Conservation (phyloP, 2,797 vertebrate species). For the Salarias fasciatus region DNA sequence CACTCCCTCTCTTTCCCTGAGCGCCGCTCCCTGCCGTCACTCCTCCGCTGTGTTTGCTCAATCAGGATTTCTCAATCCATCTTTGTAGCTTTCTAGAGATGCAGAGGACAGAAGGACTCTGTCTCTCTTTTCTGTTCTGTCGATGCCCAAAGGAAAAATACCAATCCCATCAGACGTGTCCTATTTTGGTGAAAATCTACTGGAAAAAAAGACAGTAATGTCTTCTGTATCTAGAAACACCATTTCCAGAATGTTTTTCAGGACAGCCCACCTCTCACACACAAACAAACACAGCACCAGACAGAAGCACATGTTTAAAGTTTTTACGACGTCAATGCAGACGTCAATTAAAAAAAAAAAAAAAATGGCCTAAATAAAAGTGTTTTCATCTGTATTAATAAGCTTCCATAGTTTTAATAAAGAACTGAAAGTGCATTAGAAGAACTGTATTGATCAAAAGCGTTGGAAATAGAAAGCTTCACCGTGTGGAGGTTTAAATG, state of each 20-base stretch:
- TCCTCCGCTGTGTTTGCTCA: conserved; percentile 67
- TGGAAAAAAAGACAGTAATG: too few species aligned
- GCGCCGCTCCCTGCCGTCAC: conserved; percentile 54
- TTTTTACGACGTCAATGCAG: too few species aligned
- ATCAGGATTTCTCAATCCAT: conserved; percentile 54
- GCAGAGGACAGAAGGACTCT: conserved; percentile 3
- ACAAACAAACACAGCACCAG: too few species aligned
- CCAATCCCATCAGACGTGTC: too few species aligned
- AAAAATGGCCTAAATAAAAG: background rate
- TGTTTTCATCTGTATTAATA: background rate
- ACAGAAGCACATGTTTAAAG: too few species aligned
- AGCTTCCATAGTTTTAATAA: background rate
- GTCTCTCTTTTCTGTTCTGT: too few species aligned
- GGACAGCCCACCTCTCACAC: too few species aligned
- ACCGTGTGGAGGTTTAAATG: background rate
- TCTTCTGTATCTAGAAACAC: too few species aligned
- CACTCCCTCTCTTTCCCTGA: conserved; percentile 27
- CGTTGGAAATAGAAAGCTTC: background rate
- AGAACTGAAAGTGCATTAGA: background rate
- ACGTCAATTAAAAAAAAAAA: background rate
- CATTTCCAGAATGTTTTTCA: too few species aligned
- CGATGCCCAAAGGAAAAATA: too few species aligned
- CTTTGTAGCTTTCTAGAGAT: conserved; percentile 23
- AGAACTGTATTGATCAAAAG: background rate
- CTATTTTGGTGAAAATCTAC: too few species aligned